Evolutionary conservation across 2,888 invertebrate species (phyloP), one percentile per base, ranked within the genome.

Genomic region (Papilio gigon): DNA sequence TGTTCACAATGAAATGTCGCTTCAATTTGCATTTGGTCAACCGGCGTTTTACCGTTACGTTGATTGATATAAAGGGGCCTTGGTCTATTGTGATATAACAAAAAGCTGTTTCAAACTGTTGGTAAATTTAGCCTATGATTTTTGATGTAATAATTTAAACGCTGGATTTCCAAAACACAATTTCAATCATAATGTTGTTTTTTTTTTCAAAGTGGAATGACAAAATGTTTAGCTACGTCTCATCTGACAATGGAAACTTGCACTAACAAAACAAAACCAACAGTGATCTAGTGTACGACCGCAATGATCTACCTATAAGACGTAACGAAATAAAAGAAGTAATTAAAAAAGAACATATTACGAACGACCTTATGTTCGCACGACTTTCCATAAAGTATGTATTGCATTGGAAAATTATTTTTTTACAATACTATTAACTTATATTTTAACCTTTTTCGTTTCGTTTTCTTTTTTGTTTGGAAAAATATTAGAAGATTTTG

Each of bases 11-110:
- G 69, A 70, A 65, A 70, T 70, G 66, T 66, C 33, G 68, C 60
- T 68, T 64, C 30, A 63, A 73, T 74, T 73, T 72, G 70, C 73
- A 73, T 72, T 71, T 70, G 76, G 74, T 74, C 71, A 73, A 72
- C 74, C 76, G 72, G 74, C 71, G 64, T 70, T 74, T 70, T 77
- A 83, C 81, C 78, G 83, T 83, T 84, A 74, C 74, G 83, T 78
- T 79, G 80, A 80, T 68, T 83, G 86, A 59, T n/a, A 35, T 42
- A 58, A 40, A 65, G 66, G 56, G 62, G 65, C n/a, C 33, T 53
- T 42, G 17, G 70, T 67, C 58, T 67, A 66, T 62, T 73, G 64
- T 30, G 37, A 35, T 37, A 17, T 58, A 63, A 59, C 47, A 47
- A 47, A 47, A 47, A 47, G 22, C 8, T 9, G 5, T 47, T 47